A percentile compares a stretch with the other conserved stretches of the same genome.
Conservation (phyloP, 2,113 vertebrate genomes). For the Phyllostomus discolor region DNA sequence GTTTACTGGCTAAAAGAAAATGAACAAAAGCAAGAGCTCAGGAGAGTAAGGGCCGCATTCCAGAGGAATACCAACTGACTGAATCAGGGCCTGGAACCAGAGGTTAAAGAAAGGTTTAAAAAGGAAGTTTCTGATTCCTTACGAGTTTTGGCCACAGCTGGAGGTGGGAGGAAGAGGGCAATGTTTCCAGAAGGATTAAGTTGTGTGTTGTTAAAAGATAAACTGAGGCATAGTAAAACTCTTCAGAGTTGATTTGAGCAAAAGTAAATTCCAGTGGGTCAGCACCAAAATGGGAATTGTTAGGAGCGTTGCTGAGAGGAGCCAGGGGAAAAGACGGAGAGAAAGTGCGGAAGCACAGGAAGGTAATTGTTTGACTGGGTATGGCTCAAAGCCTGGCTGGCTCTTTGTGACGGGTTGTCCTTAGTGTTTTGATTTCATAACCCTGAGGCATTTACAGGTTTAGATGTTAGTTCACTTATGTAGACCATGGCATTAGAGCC, state of each 20-base stretch:
- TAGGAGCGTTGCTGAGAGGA: background rate
- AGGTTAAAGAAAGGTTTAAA: background rate
- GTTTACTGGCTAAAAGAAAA: background rate
- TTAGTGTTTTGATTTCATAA: background rate
- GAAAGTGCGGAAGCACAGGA: background rate
- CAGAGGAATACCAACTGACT: background rate
- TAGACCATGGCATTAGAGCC: background rate
- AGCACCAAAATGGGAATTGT: background rate
- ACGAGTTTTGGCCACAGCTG: background rate
- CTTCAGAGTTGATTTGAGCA: background rate
- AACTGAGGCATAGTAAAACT: background rate
- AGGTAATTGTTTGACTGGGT: background rate
- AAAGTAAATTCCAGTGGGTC: background rate
- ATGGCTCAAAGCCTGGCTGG: background rate
- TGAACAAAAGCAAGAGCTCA: background rate
- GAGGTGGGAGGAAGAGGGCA: background rate
- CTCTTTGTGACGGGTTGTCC: background rate
- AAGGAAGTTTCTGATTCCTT: background rate
- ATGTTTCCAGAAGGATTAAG: background rate
- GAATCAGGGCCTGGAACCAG: background rate
- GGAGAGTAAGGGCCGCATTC: fast-evolving
- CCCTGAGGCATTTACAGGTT: background rate
- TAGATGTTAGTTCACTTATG: background rate
- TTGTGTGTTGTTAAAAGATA: background rate
- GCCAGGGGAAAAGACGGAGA: background rate